A percentile compares a stretch with the other conserved stretches of the same genome.
Conservation (phyloP, 2,888 invertebrate genomes). For the Esperia sulphurella region DNA sequence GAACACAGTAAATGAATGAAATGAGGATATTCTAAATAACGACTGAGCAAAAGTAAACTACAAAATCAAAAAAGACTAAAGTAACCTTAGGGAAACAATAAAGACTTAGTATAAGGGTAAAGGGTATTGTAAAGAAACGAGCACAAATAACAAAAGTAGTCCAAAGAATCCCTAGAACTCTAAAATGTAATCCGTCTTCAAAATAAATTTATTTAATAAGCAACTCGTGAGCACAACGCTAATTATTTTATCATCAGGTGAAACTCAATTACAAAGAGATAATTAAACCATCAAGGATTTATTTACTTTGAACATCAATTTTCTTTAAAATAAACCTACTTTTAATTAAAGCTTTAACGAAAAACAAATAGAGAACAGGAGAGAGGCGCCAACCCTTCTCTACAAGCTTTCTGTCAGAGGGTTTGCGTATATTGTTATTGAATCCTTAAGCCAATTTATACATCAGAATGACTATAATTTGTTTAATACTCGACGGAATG, state of each 20-base stretch:
- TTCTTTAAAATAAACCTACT: conserved; percentile 75
- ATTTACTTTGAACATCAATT: conserved; percentile 76
- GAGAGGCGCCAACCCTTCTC: conserved; percentile 60
- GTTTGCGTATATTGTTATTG: conserved; percentile 26
- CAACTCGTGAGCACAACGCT: conserved; percentile 41
- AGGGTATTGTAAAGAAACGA: too few species aligned
- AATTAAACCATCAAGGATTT: conserved; percentile 76
- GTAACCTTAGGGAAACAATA: too few species aligned
- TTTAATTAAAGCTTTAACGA: conserved; percentile 77
- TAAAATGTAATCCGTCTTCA: conserved; percentile 3
- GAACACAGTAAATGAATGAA: too few species aligned
- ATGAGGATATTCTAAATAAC: too few species aligned
- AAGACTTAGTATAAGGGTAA: too few species aligned
- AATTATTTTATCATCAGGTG: conserved; percentile 65
- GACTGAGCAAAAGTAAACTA: too few species aligned
- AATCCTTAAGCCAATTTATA: conserved; percentile 23
- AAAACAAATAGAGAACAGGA: conserved; percentile 69
- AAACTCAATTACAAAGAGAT: conserved; percentile 75
- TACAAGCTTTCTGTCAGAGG: conserved; percentile 39
- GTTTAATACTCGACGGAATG: conserved; percentile 3
- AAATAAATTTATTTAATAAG: conserved; percentile 35
- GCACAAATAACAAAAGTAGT: too few species aligned
- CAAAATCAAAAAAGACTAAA: too few species aligned
- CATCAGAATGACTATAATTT: conserved; percentile 12
- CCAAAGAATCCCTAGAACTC: too few species aligned